Conservation (phyloP, 1,140 invertebrate genomes). For the Leptinotarsa undecemlineata region DNA sequence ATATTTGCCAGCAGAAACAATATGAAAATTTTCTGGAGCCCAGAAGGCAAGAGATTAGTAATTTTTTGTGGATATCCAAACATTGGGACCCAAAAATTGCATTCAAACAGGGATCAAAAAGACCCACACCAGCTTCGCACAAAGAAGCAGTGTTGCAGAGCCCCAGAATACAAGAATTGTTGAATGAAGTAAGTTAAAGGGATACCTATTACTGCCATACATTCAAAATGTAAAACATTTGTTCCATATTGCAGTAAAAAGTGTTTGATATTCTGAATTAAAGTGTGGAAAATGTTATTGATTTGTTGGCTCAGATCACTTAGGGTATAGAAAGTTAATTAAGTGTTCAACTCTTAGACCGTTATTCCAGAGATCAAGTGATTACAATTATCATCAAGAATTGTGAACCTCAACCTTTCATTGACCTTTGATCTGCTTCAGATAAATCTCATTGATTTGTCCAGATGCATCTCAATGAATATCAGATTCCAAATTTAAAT, state of each 20-base stretch:
- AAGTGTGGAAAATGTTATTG: too few species aligned
- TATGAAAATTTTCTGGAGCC: constrained; percentile 44
- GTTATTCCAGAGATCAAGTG: neutral
- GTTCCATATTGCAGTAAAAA: neutral
- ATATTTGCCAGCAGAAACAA: neutral
- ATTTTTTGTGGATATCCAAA: constrained; percentile 42
- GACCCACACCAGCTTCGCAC: constrained; percentile 38
- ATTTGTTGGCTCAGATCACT: too few species aligned
- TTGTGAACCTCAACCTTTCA: neutral
- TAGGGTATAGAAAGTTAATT: too few species aligned
- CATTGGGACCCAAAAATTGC: constrained; percentile 36
- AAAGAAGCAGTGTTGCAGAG: constrained; percentile 44
- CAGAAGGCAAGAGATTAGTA: constrained; percentile 39
- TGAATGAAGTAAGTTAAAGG: constrained; percentile 38
- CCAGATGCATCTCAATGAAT: too few species aligned
- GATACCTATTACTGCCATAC: constrained; percentile 12
- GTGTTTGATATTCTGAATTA: neutral
- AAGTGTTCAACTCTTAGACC: constrained; percentile 1
- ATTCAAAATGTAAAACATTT: neutral
- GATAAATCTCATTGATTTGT: neutral
- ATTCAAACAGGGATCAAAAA: constrained; percentile 31
- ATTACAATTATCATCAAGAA: neutral
- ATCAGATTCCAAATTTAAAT: too few species aligned
- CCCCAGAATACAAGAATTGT: constrained; percentile 43
- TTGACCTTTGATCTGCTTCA: neutral